These are phyloP conservation scores for Noctua fimbriata DNA, from an alignment of 2,888 invertebrate genomes.

Conservation along the genomic window DNA sequence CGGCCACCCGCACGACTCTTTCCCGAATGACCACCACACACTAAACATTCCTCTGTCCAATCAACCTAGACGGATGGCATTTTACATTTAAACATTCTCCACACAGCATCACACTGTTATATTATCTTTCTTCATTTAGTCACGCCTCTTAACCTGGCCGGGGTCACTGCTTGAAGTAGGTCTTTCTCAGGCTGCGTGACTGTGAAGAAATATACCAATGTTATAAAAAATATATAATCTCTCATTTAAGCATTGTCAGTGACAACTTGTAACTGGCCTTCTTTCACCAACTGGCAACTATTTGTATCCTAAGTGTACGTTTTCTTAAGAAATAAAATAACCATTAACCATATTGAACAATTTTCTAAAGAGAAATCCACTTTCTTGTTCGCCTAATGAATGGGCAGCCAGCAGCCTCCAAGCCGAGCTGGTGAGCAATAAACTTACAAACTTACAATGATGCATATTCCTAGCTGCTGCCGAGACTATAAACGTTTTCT, in stretches of 20 bases:
- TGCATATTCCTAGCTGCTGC: not conserved
- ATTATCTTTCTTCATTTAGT: conserved; percentile 16
- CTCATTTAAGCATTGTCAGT: not conserved
- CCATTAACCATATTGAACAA: not conserved
- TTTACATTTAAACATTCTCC: conserved; percentile 33
- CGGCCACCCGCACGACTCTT: conserved; percentile 13
- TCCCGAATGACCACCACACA: not conserved
- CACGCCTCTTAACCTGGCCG: conserved; percentile 8
- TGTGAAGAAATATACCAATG: not conserved
- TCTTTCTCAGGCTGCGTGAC: not conserved
- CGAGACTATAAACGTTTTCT: conserved; percentile 3
- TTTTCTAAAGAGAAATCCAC: not conserved
- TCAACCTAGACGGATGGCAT: conserved; percentile 19
- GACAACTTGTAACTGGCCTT: not conserved
- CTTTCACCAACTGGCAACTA: not conserved
- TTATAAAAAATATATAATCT: not conserved
- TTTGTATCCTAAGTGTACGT: not conserved
- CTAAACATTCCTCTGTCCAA: conserved; percentile 2
- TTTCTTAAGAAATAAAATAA: not conserved
- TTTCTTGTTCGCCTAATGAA: not conserved
- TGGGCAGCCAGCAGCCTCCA: not conserved
- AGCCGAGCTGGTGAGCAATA: not conserved
- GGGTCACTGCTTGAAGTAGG: not conserved
- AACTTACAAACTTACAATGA: not conserved
- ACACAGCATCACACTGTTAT: conserved; percentile 15